Percentiles rank a stretch among this genome's conserved stretches.
phyloP scores from a whole-genome alignment of 2,888 invertebrate genomes.

The Odiellus spinosus region DNA sequence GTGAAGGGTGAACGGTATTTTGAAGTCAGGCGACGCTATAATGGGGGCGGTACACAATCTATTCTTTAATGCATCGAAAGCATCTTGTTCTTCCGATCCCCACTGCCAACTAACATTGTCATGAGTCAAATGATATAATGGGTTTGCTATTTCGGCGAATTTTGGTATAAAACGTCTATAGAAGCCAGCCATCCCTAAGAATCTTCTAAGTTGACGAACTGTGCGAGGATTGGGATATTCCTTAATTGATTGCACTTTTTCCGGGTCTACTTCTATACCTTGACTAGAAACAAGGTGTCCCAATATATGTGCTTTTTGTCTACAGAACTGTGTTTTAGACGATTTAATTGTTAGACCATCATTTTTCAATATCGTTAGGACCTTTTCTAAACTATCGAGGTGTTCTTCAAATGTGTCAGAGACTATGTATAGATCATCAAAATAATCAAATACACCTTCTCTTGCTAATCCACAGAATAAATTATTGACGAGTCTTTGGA shows the following conservation, averaged over 20 bases:
- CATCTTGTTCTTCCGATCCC: neutral
- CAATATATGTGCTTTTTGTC: no score
- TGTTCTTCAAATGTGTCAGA: conserved; percentile 16
- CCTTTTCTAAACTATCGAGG: conserved; percentile 6
- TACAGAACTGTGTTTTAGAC: no score
- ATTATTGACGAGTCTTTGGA: conserved; percentile 21
- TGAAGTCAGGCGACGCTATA: conserved; percentile 18
- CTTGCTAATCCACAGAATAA: conserved; percentile 15
- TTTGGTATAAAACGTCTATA: conserved; percentile 6
- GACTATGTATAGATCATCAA: conserved; percentile 20
- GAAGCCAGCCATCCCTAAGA: neutral
- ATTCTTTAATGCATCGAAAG: conserved; percentile 8
- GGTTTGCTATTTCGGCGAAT: conserved; percentile 5
- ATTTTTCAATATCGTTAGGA: conserved; percentile 14
- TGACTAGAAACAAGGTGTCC: no score
- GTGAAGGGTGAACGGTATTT: conserved; percentile 17
- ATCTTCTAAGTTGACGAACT: no score
- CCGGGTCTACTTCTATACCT: no score
- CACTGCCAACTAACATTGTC: conserved; percentile 7
- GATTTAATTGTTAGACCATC: no score
- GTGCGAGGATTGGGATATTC: no score
- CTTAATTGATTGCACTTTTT: no score
- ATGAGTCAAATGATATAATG: no score
- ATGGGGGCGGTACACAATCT: conserved; percentile 12
- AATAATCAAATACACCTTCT: conserved; percentile 16